Conservation (phyloP, 2,797 vertebrate genomes). For the Scarus forsteni region DNA sequence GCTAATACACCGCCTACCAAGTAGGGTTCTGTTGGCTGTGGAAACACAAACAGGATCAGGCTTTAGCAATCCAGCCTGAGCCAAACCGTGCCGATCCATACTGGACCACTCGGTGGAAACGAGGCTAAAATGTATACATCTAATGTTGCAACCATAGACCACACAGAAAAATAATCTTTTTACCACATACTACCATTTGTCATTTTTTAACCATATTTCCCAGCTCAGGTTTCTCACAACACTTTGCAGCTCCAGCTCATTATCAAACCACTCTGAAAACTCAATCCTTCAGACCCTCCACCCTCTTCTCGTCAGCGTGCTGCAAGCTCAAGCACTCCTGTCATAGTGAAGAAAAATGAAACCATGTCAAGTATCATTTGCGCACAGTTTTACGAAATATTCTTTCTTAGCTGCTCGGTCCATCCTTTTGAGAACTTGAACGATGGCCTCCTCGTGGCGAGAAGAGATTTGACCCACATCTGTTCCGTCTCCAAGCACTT, state of each 20-base stretch:
- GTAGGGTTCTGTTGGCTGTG: too few species aligned
- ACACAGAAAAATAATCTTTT: too few species aligned
- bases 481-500: constrained; percentile 28
- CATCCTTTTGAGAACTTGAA: constrained; percentile 48
- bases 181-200: too few species aligned
- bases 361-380: constrained; percentile 61
- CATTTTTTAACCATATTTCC: too few species aligned
- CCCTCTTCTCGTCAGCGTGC: neutral
- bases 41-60: too few species aligned
- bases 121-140: too few species aligned
- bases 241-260: constrained; percentile 14
- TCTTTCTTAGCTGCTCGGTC: constrained; percentile 26
- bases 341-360: constrained; percentile 54
- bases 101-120: too few species aligned
- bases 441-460: constrained; percentile 24
- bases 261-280: constrained; percentile 11
- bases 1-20: too few species aligned
- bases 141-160: too few species aligned
- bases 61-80: too few species aligned
- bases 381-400: constrained; percentile 47
- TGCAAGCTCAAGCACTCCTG: constrained; percentile 15
- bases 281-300: constrained; percentile 15
- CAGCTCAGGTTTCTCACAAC: constrained; percentile 19
- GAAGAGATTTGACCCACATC: constrained; percentile 47
- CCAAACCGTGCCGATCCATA: too few species aligned